Evolutionary conservation across 2,888 invertebrate genomes (phyloP).

Genomic region (Eurytoma adleriae): DNA sequence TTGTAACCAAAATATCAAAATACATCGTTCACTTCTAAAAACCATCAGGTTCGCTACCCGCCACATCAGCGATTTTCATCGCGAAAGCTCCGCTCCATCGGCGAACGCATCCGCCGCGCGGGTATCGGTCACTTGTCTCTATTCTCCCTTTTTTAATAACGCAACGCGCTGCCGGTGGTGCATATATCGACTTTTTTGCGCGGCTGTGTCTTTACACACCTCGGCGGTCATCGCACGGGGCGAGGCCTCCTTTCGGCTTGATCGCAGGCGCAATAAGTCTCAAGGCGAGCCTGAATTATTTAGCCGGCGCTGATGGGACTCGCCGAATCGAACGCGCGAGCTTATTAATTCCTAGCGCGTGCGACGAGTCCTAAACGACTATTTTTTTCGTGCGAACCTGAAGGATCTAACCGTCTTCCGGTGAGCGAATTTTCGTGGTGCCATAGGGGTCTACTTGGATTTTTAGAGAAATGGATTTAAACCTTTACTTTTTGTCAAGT

Average conservation of each 20-base stretch:
- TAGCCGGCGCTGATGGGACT: not conserved
- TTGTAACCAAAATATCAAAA: too few relatives aligned
- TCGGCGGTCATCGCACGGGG: slow-evolving; percentile 42
- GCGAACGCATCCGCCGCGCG: not conserved
- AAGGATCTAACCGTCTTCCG: too few relatives aligned
- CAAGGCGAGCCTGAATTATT: slow-evolving; percentile 17
- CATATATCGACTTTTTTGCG: slow-evolving; percentile 15
- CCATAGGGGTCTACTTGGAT: too few relatives aligned
- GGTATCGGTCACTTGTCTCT: not conserved
- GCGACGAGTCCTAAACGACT: too few relatives aligned
- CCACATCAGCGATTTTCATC: not conserved
- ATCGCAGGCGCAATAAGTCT: not conserved
- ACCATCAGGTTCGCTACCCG: not conserved
- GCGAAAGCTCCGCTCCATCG: not conserved
- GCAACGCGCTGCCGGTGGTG: not conserved
- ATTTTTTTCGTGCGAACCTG: too few relatives aligned
- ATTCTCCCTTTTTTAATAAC: not conserved
- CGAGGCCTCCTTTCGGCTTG: slow-evolving; percentile 15
- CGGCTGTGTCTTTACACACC: slow-evolving; percentile 28
- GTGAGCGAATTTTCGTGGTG: too few relatives aligned
- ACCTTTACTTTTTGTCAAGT: too few relatives aligned
- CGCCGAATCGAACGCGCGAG: not conserved
- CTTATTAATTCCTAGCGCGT: not conserved
- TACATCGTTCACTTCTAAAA: too few relatives aligned
- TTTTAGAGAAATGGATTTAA: too few relatives aligned